Conservation (phyloP, 2,797 vertebrate genomes). For the Pogonophryne albipinna region DNA sequence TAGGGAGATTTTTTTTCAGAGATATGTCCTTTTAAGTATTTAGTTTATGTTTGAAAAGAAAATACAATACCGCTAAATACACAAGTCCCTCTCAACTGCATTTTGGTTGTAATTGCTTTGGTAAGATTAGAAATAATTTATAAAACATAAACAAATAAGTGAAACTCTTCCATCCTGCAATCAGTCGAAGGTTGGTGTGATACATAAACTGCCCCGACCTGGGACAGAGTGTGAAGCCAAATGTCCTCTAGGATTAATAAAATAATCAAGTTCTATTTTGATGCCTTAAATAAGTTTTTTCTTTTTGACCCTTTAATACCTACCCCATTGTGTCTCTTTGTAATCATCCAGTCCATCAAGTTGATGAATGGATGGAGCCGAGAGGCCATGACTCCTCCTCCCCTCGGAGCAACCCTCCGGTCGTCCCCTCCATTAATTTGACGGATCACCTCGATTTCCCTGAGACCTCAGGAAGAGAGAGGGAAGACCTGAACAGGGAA, state of each 20-base stretch:
- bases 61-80: background rate
- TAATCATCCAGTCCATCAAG: slow-evolving; percentile 55
- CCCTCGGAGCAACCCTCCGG: slow-evolving; percentile 63
- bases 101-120: no score
- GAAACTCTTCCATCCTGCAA: no score
- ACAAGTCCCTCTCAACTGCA: background rate
- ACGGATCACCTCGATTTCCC: slow-evolving; percentile 66
- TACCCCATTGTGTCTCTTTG: slow-evolving; percentile 9
- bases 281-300: background rate
- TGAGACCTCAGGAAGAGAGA: slow-evolving; percentile 60
- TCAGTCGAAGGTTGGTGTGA: no score
- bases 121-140: no score
- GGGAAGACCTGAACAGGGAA: slow-evolving; percentile 63
- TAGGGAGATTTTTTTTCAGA: background rate
- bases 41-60: background rate
- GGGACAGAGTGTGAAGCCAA: no score
- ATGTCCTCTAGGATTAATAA: no score
- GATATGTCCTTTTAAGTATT: background rate
- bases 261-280: no score
- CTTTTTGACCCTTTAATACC: background rate
- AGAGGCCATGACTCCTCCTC: slow-evolving; percentile 49
- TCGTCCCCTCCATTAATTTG: slow-evolving; percentile 69
- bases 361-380: slow-evolving; percentile 67
- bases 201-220: no score
- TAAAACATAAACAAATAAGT: no score